Evolutionary conservation across 1,140 invertebrate genomes (phyloP).

Genomic region (Drosophila funebris): DNA sequence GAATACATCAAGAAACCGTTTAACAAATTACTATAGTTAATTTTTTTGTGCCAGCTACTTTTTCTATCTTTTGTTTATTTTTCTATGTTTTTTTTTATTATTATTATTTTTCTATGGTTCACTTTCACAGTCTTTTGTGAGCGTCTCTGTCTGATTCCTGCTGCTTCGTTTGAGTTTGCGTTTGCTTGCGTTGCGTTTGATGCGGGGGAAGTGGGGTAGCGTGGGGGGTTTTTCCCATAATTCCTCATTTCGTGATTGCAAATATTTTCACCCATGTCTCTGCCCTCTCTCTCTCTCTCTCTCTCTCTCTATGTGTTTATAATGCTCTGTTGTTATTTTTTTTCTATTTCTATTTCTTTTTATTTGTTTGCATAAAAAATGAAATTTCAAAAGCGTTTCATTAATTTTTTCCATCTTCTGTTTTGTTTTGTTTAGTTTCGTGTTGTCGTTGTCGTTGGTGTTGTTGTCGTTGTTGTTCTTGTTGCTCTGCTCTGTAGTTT

Average conservation of each 20-base stretch:
- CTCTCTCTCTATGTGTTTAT: not conserved
- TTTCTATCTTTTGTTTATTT: not conserved
- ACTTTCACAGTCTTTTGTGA: conserved; percentile 27
- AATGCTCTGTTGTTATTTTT: conserved; percentile 24
- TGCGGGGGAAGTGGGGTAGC: not conserved
- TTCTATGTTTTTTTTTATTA: not conserved
- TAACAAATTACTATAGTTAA: too few species aligned
- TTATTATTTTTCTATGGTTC: conserved; percentile 3
- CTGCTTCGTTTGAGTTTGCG: not conserved
- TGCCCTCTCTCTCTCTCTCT: not conserved
- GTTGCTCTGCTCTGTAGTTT: conserved; percentile 19
- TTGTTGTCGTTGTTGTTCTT: conserved; percentile 11
- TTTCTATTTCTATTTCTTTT: conserved; percentile 32
- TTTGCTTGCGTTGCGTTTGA: not conserved
- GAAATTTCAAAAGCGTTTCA: conserved; percentile 69
- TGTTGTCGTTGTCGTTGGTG: conserved; percentile 19
- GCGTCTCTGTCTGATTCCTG: conserved; percentile 14
- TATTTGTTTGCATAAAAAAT: conserved; percentile 61
- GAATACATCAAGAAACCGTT: not conserved
- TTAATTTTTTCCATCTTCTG: conserved; percentile 54
- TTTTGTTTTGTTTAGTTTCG: conserved; percentile 16
- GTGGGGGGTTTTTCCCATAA: conserved; percentile 33
- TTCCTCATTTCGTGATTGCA: conserved; percentile 44
- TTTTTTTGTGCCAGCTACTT: not conserved
- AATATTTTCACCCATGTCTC: conserved; percentile 40